Evolutionary conservation across 1,140 invertebrate species (phyloP), one percentile per base, ranked within the genome.

Genomic region (Micrasema minimum): DNA sequence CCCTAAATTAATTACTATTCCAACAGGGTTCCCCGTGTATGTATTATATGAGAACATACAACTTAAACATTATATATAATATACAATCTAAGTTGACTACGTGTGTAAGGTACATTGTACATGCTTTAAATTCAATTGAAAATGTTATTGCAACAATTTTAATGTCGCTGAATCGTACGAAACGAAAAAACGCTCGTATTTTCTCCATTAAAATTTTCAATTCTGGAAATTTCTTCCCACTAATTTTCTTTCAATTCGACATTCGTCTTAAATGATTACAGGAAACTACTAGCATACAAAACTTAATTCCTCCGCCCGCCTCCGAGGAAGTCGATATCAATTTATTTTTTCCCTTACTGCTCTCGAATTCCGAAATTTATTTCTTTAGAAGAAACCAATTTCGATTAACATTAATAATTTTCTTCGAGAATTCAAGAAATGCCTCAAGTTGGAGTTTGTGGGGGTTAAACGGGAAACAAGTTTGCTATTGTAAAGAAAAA

Each of bases 401-500:
- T 59, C 55, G 55, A 35, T 59, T 59, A 59, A 59, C 55, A 59
- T 59, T 59, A 59, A 59, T 59, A 59, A 59, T 59, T 59, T 59
- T 59, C 55, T 59, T 22, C 16, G 55, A 12, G 55, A 59, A 59
- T 59, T 59, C 55, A 22, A 59, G 55, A 31, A 59, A 43, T 59
- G 55, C 37, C 37, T 26, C 55, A 35, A 35, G 55, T 59, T 35
- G 55, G 55, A 59, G 55, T 59, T 59, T 59, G 12, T 16, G 37
- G 37, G 37, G 55, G 37, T 23, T 41, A 43, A 67, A 41, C 37
- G 65, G 10, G 37, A 67, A n/a, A 18, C 14, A 67, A 55, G 48
- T 67, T 67, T 35, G 48, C 16, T 50, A 37, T 66, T 51, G 65
- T 53, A 55, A 31, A 55, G 66, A 69, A 69, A 69, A 69, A 69